phyloP scores from a whole-genome alignment of 2,113 vertebrate genomes.

The Numenius arquata region DNA sequence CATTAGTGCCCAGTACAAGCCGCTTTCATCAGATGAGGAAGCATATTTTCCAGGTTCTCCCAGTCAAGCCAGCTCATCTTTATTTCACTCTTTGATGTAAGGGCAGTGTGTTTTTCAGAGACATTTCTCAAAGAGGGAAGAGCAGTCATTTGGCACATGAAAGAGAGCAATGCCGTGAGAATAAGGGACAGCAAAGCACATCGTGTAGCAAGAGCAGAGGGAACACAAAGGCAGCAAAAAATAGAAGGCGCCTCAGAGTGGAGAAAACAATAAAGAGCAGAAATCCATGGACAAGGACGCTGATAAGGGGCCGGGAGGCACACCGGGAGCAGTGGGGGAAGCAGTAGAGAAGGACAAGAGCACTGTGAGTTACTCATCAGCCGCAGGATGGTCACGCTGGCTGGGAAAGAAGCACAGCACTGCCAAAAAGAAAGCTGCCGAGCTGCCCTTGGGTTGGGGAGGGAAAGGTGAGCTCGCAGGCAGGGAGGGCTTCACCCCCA shows the following conservation, averaged over 20 bases:
- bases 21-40: not conserved
- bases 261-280: not conserved
- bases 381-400: not conserved
- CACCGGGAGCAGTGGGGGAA: fast-evolving
- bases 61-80: not conserved
- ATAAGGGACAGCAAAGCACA: not conserved
- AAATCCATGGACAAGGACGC: not conserved
- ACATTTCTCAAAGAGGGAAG: not conserved
- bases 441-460: not conserved
- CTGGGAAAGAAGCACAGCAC: not conserved
- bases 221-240: not conserved
- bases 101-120: conserved; percentile 5
- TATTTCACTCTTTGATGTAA: conserved; percentile 42
- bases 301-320: not conserved
- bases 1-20: not conserved
- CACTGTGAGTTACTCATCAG: not conserved
- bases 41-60: not conserved
- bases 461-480: not conserved
- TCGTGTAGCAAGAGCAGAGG: not conserved
- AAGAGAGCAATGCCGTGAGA: not conserved
- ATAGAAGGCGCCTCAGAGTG: not conserved
- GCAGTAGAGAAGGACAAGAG: not conserved
- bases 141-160: conserved; percentile 18
- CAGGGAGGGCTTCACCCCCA: fast-evolving
- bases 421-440: not conserved